Evolutionary conservation across 1,140 invertebrate genomes (phyloP).

Genomic region (Drosophila equinoxialis): DNA sequence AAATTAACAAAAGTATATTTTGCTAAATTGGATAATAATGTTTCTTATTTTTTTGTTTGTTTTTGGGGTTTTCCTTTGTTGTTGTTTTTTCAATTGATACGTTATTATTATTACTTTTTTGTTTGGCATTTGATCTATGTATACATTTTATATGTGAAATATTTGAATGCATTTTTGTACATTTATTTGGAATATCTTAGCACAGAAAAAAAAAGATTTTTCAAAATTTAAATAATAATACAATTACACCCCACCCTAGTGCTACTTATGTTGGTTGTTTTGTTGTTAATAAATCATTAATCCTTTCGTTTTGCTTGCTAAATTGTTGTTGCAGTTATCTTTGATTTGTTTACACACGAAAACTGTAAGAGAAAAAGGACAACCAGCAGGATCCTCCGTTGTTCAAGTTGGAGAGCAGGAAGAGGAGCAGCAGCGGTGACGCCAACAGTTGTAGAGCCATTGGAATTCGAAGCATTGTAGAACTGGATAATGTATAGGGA

Average conservation of each 20-base stretch:
- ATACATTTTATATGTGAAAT: conserved; percentile 4
- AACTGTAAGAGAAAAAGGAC: conserved; percentile 28
- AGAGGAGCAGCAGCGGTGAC: conserved; percentile 23
- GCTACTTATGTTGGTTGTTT: conserved; percentile 10
- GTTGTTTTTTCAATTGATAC: background rate
- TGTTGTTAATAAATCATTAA: background rate
- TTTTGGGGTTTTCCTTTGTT: background rate
- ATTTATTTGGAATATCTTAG: conserved; percentile 11
- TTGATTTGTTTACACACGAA: conserved; percentile 12
- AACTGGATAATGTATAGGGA: conserved; percentile 48
- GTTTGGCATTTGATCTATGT: background rate
- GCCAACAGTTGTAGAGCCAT: conserved; percentile 47
- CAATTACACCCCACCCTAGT: conserved; percentile 21
- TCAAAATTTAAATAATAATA: conserved; percentile 1
- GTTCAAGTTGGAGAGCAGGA: conserved; percentile 6
- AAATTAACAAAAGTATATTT: conserved; percentile 15
- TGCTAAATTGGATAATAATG: background rate
- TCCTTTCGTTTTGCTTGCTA: background rate
- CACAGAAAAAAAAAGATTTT: background rate
- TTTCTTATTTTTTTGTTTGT: background rate
- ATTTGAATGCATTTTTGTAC: conserved; percentile 3
- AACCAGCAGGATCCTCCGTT: conserved; percentile 47
- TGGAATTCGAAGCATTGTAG: conserved; percentile 35
- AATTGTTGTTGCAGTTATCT: conserved; percentile 21
- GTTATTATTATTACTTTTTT: background rate